Conservation (phyloP, 1,140 invertebrate genomes). For the Nilaparvata lugens region DNA sequence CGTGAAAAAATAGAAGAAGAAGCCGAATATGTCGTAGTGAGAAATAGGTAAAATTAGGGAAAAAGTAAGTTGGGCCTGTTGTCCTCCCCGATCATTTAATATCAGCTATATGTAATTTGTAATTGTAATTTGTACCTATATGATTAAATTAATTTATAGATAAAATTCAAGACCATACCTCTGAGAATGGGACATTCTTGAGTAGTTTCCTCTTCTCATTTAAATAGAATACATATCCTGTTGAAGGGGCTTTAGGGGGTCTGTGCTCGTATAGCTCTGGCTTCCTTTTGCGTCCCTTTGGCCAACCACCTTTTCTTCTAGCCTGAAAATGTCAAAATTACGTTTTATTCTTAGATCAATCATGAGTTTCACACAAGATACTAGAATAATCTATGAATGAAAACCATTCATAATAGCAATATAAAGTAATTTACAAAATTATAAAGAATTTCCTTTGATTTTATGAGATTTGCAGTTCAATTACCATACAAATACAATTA, state of each 20-base stretch:
- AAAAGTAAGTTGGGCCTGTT: too few species aligned
- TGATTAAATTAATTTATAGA: background rate
- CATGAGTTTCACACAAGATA: background rate
- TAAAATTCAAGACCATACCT: conserved; percentile 26
- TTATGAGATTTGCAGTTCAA: too few species aligned
- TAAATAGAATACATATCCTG: conserved; percentile 47
- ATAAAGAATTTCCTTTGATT: too few species aligned
- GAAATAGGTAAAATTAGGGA: too few species aligned
- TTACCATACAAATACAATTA: too few species aligned
- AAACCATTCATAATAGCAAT: background rate
- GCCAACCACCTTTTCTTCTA: conserved; percentile 49
- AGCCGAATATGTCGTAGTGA: too few species aligned
- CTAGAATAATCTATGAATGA: background rate
- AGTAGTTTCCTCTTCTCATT: conserved; percentile 43
- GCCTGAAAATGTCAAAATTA: conserved; percentile 18
- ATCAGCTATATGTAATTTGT: too few species aligned
- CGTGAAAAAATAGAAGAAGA: too few species aligned
- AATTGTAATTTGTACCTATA: too few species aligned
- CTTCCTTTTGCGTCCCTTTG: conserved; percentile 49
- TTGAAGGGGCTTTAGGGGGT: conserved; percentile 46
- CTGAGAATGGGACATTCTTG: conserved; percentile 41
- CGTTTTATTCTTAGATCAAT: background rate
- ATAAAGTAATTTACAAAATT: background rate
- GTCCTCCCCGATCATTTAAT: too few species aligned
- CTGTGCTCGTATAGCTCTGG: conserved; percentile 38